Percentiles rank a stretch among this genome's conserved stretches.
Conservation (phyloP, 2,888 invertebrate genomes). For the Agriotes lineatus region DNA sequence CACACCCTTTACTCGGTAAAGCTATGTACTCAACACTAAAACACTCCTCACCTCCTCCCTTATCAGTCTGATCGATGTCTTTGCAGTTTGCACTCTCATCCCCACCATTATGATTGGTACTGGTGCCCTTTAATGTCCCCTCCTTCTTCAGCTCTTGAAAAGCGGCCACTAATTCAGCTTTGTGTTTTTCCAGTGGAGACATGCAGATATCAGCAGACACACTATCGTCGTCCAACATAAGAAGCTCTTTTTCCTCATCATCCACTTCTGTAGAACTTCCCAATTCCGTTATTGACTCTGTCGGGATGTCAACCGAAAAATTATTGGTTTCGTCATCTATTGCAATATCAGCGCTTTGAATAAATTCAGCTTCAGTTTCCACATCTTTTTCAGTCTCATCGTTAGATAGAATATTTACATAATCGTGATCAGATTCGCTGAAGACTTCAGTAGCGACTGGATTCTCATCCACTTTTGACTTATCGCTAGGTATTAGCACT, state of each 20-base stretch:
- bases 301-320: background rate
- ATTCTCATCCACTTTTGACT: conserved; percentile 37
- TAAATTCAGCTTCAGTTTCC: background rate
- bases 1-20: conserved; percentile 52
- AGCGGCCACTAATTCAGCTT: conserved; percentile 59
- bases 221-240: conserved; percentile 17
- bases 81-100: background rate
- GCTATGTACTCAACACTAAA: conserved; percentile 54
- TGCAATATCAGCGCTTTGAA: background rate
- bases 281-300: conserved; percentile 19
- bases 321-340: background rate
- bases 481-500: conserved; percentile 57
- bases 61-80: conserved; percentile 25
- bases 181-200: conserved; percentile 59
- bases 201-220: conserved; percentile 34
- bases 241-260: conserved; percentile 40
- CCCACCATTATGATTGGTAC: conserved; percentile 8
- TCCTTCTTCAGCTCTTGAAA: conserved; percentile 57
- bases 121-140: background rate
- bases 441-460: conserved; percentile 49
- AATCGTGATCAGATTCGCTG: conserved; percentile 52
- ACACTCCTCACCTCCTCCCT: conserved; percentile 62
- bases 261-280: conserved; percentile 33
- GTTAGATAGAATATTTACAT: conserved; percentile 61
- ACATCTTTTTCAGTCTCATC: conserved; percentile 50